Percentiles rank a stretch among this genome's conserved stretches.
phyloP scores from a whole-genome alignment of 92 coral and sea anemone species.

The Paragorgia papillata region DNA sequence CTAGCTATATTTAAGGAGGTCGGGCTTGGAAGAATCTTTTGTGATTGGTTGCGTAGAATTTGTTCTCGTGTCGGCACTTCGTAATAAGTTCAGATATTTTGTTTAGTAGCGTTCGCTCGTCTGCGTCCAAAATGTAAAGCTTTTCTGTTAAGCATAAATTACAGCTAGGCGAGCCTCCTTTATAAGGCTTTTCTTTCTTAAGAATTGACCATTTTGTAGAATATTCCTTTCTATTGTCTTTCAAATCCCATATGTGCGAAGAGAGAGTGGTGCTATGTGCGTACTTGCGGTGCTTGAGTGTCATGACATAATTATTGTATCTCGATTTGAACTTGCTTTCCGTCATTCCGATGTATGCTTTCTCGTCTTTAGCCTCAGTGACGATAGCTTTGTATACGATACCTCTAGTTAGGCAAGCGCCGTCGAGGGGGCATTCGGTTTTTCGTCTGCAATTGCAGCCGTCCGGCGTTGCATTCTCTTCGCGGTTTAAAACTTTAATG shows the following conservation, averaged over 20 bases:
- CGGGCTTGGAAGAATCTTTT: too few species aligned
- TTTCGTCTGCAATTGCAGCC: slow-evolving; percentile 13
- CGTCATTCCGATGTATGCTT: slow-evolving; percentile 48
- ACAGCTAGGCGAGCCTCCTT: slow-evolving; percentile 24
- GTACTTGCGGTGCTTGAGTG: slow-evolving; percentile 28
- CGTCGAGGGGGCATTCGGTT: slow-evolving; percentile 51
- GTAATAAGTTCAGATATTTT: background rate
- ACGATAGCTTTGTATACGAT: slow-evolving; percentile 52
- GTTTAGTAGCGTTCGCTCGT: background rate
- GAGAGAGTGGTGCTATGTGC: slow-evolving; percentile 35
- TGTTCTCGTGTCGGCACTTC: background rate
- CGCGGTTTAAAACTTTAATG: too few species aligned
- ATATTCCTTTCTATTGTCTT: background rate
- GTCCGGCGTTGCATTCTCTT: too few species aligned
- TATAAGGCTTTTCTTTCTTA: slow-evolving; percentile 20
- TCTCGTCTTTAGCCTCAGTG: background rate
- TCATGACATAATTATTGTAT: slow-evolving; percentile 25
- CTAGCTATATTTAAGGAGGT: too few species aligned
- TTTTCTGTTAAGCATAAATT: slow-evolving; percentile 40
- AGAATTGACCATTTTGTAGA: slow-evolving; percentile 30
- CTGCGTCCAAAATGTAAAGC: background rate
- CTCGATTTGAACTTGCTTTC: slow-evolving; percentile 42
- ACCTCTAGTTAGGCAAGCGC: slow-evolving; percentile 40
- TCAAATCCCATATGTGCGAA: slow-evolving; percentile 41
- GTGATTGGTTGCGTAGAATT: background rate